phyloP scores from a whole-genome alignment of 2,797 vertebrate genomes.

The Malurus splendens region DNA sequence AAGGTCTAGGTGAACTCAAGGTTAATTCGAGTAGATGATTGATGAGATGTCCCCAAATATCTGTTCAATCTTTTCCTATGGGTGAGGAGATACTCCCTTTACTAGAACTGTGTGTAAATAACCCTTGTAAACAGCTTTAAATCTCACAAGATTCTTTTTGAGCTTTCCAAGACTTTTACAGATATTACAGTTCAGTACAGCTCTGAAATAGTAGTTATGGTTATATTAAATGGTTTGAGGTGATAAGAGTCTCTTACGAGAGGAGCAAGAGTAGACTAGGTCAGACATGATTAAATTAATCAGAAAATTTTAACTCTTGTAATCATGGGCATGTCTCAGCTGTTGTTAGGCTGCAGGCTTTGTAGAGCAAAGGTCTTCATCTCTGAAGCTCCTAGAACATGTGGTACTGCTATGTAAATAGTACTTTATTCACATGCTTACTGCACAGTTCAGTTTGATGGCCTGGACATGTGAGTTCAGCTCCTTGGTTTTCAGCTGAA shows the following conservation, averaged over 20 bases:
- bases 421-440: not conserved
- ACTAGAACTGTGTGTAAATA: not conserved
- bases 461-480: fast-evolving
- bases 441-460: not conserved
- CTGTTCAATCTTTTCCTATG: fast-evolving
- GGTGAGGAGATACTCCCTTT: not conserved
- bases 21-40: not conserved
- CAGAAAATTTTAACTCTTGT: not conserved
- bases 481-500: not conserved
- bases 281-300: not conserved
- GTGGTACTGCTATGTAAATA: not conserved
- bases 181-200: not conserved
- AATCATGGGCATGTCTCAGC: not conserved
- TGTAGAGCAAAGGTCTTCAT: constrained; percentile 6
- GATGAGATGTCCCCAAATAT: not conserved
- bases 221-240: not conserved
- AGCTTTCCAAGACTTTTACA: not conserved
- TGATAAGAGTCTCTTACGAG: not conserved
- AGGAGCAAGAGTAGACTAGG: not conserved
- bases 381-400: not conserved
- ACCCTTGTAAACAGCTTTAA: not conserved
- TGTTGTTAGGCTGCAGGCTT: not conserved
- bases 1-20: constrained; percentile 5
- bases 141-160: not conserved
- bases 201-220: not conserved